Base-by-base conservation (phyloP, 2,888 invertebrate species). In the Caenorhabditis afra region DNA sequence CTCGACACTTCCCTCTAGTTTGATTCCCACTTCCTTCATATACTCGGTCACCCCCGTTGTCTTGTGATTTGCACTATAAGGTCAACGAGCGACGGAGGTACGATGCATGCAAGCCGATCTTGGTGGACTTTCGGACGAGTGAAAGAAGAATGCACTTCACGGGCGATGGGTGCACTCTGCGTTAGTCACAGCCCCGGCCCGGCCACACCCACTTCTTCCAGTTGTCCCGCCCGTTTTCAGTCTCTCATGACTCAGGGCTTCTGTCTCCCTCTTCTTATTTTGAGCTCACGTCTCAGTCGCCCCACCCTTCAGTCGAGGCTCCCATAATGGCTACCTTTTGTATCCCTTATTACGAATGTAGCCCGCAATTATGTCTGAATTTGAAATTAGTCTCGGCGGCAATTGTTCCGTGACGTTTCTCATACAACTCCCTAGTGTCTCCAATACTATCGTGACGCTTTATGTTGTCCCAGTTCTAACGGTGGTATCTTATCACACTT, bases 401-500 rank as follows among this genome's bases (percentile, higher is more conserved):
- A 59, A 45, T 55, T 55, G 35, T 55, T 10, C 18, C 41, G 8
- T 41, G n/a, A 11, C 37, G 16, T 20, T 57, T 8, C 29, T 16
- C 16, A 20, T 11, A 7, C 52, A 23, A 20, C 5, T 20, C 11
- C 23, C 23, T 10, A 7, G 7, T 49, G 20, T 5, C 20, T 16
- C 12, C 20, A 20, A 23, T 41, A 14, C 12, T 41, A 52, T 50
- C 41, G 37, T 49, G 37, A 35, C 52, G n/a, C 52, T 41, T 3
- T n/a, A 29, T 37, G 41, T 58, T 57, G 73, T 65, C 73, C 64
- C 73, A 64, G 18, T 58, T 58, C 29, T 45, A 35, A 23, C 50
- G 41, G 35, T 73, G 64, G 75, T 67, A 67, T 75, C 67, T 75
- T 75, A 68, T 68, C 76, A 58, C 35, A 29, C 61, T 76, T 76